These are phyloP conservation scores for Drosophila mayri DNA, from an alignment of 1,140 invertebrate species.

Conservation along the genomic window DNA sequence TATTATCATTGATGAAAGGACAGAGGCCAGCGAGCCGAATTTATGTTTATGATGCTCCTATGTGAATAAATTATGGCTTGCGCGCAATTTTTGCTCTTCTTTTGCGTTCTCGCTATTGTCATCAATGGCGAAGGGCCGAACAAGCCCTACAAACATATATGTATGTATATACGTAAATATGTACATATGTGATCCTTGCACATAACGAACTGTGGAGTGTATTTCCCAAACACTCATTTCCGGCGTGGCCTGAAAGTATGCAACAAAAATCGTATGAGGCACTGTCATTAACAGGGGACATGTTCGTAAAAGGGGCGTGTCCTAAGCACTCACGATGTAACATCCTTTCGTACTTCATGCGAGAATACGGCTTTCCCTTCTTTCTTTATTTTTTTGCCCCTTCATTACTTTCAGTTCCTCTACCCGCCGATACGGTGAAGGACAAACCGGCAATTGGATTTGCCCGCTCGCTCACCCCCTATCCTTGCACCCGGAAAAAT, in stretches of 20 bases:
- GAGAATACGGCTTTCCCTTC: neutral
- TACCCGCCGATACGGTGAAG: conserved; percentile 22
- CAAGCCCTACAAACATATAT: neutral
- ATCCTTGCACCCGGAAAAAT: conserved; percentile 6
- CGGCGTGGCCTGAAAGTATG: conserved; percentile 50
- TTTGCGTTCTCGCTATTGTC: conserved; percentile 56
- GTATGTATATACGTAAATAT: neutral
- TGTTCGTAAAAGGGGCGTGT: conserved; percentile 33
- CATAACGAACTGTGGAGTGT: conserved; percentile 17
- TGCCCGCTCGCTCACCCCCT: conserved; percentile 1
- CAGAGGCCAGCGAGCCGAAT: conserved; percentile 59
- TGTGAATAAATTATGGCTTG: conserved; percentile 68
- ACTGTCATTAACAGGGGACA: conserved; percentile 57
- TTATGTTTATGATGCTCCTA: conserved; percentile 65
- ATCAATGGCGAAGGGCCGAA: conserved; percentile 12
- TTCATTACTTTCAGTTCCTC: conserved; percentile 25
- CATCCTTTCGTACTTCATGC: conserved; percentile 47
- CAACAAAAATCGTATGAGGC: conserved; percentile 47
- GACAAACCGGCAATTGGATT: conserved; percentile 41
- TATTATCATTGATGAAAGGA: conserved; percentile 80
- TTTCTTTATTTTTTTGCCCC: conserved; percentile 26
- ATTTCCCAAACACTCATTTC: conserved; percentile 57
- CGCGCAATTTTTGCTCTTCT: conserved; percentile 32
- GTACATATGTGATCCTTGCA: conserved; percentile 21
- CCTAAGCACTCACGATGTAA: conserved; percentile 43